These are phyloP conservation scores for Gortyna flavago DNA, from an alignment of 2,888 invertebrate species.

Conservation along the genomic window DNA sequence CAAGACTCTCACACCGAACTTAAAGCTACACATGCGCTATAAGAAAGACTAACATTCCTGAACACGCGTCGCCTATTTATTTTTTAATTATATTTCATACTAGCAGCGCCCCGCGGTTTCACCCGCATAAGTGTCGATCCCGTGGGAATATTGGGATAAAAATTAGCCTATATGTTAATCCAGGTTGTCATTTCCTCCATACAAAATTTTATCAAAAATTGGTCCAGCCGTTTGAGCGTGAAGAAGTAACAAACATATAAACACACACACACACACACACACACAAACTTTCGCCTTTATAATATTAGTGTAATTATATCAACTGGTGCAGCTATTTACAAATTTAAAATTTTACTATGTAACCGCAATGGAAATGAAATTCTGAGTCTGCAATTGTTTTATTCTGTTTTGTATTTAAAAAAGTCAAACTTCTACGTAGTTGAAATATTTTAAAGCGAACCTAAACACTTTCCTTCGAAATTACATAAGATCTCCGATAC, in stretches of 20 bases:
- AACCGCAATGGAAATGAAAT: not conserved
- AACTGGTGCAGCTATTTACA: not conserved
- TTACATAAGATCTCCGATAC: conserved; percentile 65
- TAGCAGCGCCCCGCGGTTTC: too few relatives aligned
- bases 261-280: too few relatives aligned
- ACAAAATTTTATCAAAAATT: too few relatives aligned
- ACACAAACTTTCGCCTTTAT: too few relatives aligned
- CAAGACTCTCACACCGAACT: not conserved
- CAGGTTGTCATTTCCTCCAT: too few relatives aligned
- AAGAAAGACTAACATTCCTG: not conserved
- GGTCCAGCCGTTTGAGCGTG: too few relatives aligned
- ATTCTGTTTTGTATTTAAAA: not conserved
- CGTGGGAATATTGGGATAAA: too few relatives aligned
- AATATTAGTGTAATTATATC: too few relatives aligned
- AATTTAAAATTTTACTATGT: not conserved
- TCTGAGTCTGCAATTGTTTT: conserved; percentile 2
- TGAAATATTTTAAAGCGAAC: conserved; percentile 4
- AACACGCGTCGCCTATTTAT: not conserved
- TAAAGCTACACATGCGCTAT: not conserved
- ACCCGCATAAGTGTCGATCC: too few relatives aligned
- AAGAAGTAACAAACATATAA: too few relatives aligned
- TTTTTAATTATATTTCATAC: not conserved
- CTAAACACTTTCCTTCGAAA: conserved; percentile 27
- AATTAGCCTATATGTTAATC: too few relatives aligned
- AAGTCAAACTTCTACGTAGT: not conserved